Evolutionary conservation across 2,113 vertebrate species (phyloP), one percentile per base, ranked within the genome.

Genomic region (Albula goreensis): DNA sequence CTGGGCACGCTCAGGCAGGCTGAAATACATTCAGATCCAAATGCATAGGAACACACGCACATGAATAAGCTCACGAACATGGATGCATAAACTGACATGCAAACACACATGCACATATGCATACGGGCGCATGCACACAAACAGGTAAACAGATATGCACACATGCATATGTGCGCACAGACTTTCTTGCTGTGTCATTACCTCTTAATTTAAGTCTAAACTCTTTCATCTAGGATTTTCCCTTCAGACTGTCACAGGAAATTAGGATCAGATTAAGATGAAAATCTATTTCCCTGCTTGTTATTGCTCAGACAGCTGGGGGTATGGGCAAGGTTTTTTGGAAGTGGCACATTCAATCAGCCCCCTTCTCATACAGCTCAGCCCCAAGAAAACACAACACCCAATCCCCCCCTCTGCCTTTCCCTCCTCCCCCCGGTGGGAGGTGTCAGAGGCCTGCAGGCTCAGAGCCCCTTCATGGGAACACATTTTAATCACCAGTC

Each of bases 261-360:
- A 93, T 85, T 89, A 88, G 91, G 90, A 93, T 94, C 90, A 91
- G 92, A 94, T 95, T 92, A 93, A 93, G 91, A 95, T 93, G 86
- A 89, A 88, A 85, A 85, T 84, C 3, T 19, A 83, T 8, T n/a
- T 57, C 74, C 70, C 49, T 83, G 74, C 74, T 53, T 83, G 25
- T 78, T 82, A 60, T 77, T 83, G n/a, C 50, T 11, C 81, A 86
- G 85, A 77, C 74, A 78, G 80, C 31, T 78, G 53, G 41, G 53
- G 56, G 51, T 48, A 60, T n/a, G n/a, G n/a, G 25, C 53, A 31
- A 15, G 19, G 19, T 17, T 17, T n/a, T n/a, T 70, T 22, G 63
- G 60, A 70, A 70, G 15, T 4, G 4, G 8, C 63, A 3, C 63
- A 22, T 70, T n/a, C 22, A 22, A 22, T n/a, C 63, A 70, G 19